Evolutionary conservation across 1,140 invertebrate genomes (phyloP), one percentile per base, ranked within the genome.

Genomic region (Philopotamus ludificatus): DNA sequence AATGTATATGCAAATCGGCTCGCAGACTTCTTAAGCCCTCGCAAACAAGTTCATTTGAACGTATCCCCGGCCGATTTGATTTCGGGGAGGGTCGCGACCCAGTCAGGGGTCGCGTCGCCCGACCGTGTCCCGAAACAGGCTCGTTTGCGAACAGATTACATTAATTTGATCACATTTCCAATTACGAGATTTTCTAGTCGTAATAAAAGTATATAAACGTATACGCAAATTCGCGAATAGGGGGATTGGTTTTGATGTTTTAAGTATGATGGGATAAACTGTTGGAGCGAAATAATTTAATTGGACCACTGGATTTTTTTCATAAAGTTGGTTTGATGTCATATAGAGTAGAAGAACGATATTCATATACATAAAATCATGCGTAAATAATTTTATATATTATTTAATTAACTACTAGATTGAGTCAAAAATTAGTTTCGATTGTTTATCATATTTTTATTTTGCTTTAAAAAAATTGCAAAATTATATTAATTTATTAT

Each of bases 1-100:
- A 54, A 54, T 54, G 51, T 54, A 54, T 54, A 54, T 54, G 51
- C 20, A 54, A 54, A 54, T 54, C 22, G 51, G 22, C 23, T 18
- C 23, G 16, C 3, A 15, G 47, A 49, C 15, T 18, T 49, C 21
- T 49, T 49, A 15, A 49, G 47, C 47, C 15, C 47, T 49, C 47
- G 47, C 16, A 34, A 34, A 34, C 28, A 34, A 34, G 28, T 34
- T 34, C 28, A 34, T 34, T 34, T 34, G 28, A 34, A 34, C 28
- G 28, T 34, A 7, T 34, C 28, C 28, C 28, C 28, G 28, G 4
- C 28, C 28, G 28, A 34, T 7, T 34, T 34, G 4, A 4, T 34
- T 34, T 12, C 4, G 4, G 28, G 28, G 28, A 34, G 28, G 12
- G 12, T 7, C 28, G 28, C 28, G 28, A 34, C 28, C 28, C 28